A percentile compares a stretch with the other conserved stretches of the same genome.
Conservation (phyloP, 2,888 invertebrate species). For the Chydorus sphaericus region DNA sequence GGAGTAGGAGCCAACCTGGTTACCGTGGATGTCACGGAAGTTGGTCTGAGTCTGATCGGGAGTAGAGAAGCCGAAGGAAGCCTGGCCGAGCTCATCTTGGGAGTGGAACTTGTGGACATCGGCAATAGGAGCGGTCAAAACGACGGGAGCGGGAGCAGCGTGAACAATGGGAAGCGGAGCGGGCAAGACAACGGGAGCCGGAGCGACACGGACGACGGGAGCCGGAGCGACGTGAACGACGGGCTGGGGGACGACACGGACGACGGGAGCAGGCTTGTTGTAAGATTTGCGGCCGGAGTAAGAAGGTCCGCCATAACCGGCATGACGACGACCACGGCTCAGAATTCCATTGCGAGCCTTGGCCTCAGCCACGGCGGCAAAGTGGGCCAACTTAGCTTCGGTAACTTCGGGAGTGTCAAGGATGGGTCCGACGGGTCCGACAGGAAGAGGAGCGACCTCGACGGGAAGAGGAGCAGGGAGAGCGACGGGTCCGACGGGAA, state of each 20-base stretch:
- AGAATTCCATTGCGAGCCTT: conserved; percentile 6
- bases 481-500: background rate
- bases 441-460: conserved; percentile 13
- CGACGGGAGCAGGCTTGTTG: background rate
- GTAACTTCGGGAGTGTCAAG: background rate
- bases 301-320: background rate
- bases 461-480: conserved; percentile 30
- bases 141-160: conserved; percentile 14
- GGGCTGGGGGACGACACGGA: background rate
- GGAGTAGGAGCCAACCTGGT: conserved; percentile 6
- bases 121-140: conserved; percentile 4
- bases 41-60: conserved; percentile 7
- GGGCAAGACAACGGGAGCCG: background rate
- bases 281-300: background rate
- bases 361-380: conserved; percentile 8
- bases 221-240: background rate
- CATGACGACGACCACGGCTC: background rate
- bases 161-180: background rate
- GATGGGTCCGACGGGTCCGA: too few relatives aligned
- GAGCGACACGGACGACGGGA: background rate
- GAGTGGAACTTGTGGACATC: conserved; percentile 19
- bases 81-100: conserved; percentile 22
- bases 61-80: conserved; percentile 7
- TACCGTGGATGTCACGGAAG: conserved; percentile 10
- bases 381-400: background rate